These are phyloP conservation scores for Merluccius polli DNA, from an alignment of 2,797 vertebrate species.

Conservation along the genomic window DNA sequence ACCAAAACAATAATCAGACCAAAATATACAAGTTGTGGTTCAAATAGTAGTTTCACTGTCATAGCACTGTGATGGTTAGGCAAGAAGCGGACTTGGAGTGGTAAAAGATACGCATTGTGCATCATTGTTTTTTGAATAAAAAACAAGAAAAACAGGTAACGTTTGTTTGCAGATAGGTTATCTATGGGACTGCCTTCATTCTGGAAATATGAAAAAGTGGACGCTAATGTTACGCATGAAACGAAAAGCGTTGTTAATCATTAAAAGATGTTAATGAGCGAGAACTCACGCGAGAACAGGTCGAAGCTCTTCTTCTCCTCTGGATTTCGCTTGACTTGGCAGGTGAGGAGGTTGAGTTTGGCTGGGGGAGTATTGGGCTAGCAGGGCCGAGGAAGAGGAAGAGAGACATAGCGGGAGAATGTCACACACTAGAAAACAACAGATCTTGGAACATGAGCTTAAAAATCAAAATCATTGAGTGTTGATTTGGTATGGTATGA, in stretches of 20 bases:
- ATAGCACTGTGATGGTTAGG: not conserved
- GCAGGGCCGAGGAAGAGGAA: conserved; percentile 18
- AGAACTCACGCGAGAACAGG: conserved; percentile 89
- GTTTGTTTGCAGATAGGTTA: too few species aligned
- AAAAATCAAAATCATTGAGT: not conserved
- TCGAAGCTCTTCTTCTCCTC: conserved; percentile 97
- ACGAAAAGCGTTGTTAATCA: too few species aligned
- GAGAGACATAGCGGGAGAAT: not conserved
- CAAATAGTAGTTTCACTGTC: not conserved
- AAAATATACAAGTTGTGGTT: conserved; percentile 7
- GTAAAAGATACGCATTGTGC: not conserved
- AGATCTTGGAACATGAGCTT: not conserved
- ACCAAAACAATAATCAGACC: conserved; percentile 5
- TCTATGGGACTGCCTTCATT: too few species aligned
- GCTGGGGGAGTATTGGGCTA: conserved; percentile 89
- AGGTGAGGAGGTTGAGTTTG: conserved; percentile 95
- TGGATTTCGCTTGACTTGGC: conserved; percentile 92
- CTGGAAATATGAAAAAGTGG: not conserved
- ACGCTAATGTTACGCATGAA: not conserved
- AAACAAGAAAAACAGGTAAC: not conserved
- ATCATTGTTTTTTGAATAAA: not conserved
- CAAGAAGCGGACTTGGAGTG: not conserved
- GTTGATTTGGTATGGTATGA: not conserved
- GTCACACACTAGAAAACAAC: not conserved
- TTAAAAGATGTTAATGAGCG: too few species aligned